These are phyloP conservation scores for Porites cylindrica DNA, from an alignment of 92 coral and sea anemone species.

Conservation along the genomic window DNA sequence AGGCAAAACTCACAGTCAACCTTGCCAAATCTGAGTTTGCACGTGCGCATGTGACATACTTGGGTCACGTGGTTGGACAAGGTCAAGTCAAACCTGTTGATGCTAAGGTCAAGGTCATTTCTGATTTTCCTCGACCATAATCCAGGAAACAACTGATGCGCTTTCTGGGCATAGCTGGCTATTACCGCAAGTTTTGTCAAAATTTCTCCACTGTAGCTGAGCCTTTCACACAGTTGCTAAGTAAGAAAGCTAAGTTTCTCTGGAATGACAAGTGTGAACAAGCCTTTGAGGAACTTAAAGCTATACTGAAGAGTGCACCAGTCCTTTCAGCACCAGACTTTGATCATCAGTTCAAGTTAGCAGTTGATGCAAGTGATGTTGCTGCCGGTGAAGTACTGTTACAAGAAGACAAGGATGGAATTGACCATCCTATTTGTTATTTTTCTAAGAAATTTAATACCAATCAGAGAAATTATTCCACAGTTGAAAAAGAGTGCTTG, in stretches of 20 bases:
- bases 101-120: constrained; percentile 43
- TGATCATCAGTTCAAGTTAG: neutral
- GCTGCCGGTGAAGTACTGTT: constrained; percentile 59
- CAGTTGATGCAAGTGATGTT: no score
- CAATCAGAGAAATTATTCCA: constrained; percentile 31
- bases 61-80: constrained; percentile 68
- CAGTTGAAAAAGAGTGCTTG: constrained; percentile 1
- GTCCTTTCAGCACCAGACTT: constrained; percentile 63
- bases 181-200: constrained; percentile 62
- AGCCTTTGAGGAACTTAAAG: constrained; percentile 66
- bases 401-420: constrained; percentile 55
- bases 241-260: constrained; percentile 38
- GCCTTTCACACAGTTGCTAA: constrained; percentile 52
- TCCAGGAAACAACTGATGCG: constrained; percentile 57
- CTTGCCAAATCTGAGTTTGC: constrained; percentile 52
- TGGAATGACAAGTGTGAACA: constrained; percentile 61
- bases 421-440: constrained; percentile 48
- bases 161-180: constrained; percentile 75
- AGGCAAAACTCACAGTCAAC: constrained; percentile 58
- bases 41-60: constrained; percentile 52
- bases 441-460: constrained; percentile 40
- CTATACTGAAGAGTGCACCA: constrained; percentile 60
- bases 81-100: constrained; percentile 57
- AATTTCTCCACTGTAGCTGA: constrained; percentile 58
- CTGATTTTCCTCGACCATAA: constrained; percentile 32